Conservation (phyloP, 2,797 vertebrate species). For the Sebastes diaconus region DNA sequence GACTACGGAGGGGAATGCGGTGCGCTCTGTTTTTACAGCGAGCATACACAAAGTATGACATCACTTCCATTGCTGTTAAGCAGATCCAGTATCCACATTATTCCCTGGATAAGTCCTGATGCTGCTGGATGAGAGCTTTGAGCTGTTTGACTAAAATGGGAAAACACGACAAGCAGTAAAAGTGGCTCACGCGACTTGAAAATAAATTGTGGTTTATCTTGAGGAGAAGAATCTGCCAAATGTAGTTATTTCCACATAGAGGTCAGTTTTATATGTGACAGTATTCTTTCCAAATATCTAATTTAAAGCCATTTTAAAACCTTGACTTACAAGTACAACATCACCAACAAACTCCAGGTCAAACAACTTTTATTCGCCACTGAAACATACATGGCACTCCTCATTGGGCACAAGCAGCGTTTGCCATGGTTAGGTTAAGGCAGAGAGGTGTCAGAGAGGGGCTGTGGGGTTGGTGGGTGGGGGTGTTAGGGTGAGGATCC, state of each 20-base stretch:
- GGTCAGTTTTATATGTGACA: slow-evolving; percentile 12
- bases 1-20: slow-evolving; percentile 34
- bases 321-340: slow-evolving; percentile 47
- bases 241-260: slow-evolving; percentile 11
- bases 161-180: slow-evolving; percentile 23
- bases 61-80: slow-evolving; percentile 47
- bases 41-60: slow-evolving; percentile 55
- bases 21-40: slow-evolving; percentile 56
- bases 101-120: slow-evolving; percentile 25
- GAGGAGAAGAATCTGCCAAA: slow-evolving; percentile 8
- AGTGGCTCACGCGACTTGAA: slow-evolving; percentile 8
- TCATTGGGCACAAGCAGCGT: slow-evolving; percentile 63
- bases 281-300: not conserved
- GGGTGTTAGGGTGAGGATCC: slow-evolving; percentile 10
- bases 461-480: not conserved
- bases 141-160: slow-evolving; percentile 26
- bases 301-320: slow-evolving; percentile 13
- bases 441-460: slow-evolving; percentile 31
- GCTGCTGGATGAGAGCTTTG: slow-evolving; percentile 11
- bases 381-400: slow-evolving; percentile 73
- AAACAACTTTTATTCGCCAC: slow-evolving; percentile 75
- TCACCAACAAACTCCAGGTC: slow-evolving; percentile 60
- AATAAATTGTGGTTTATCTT: slow-evolving; percentile 18
- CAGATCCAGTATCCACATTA: slow-evolving; percentile 39
- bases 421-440: slow-evolving; percentile 59